These are phyloP conservation scores for Gonocerus acuteangulatus DNA, from an alignment of 2,888 invertebrate genomes.

Conservation along the genomic window DNA sequence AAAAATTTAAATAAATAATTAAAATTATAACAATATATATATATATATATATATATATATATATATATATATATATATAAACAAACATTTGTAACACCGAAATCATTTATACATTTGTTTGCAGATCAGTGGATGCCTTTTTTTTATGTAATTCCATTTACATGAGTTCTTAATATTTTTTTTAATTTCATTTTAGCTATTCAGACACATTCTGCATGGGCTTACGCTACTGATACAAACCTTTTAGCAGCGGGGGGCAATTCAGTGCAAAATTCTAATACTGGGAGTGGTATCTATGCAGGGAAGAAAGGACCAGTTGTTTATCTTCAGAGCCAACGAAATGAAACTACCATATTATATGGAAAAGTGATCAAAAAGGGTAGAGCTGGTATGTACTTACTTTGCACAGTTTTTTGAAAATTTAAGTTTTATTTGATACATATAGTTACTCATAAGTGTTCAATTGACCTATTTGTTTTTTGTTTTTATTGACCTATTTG, in stretches of 20 bases:
- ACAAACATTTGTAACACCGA: too few species aligned
- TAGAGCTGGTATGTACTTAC: neutral
- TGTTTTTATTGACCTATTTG: neutral
- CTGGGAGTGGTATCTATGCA: conserved; percentile 50
- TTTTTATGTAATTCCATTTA: too few species aligned
- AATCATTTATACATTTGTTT: too few species aligned
- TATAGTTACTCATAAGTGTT: neutral
- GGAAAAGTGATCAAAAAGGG: conserved; percentile 11
- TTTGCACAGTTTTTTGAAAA: too few species aligned
- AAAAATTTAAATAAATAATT: too few species aligned
- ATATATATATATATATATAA: too few species aligned
- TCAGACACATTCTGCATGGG: conserved; percentile 47
- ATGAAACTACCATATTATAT: neutral
- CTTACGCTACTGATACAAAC: conserved; percentile 46
- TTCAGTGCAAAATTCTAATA: conserved; percentile 41
- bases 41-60: too few species aligned
- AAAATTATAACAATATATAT: too few species aligned
- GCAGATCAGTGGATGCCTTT: too few species aligned
- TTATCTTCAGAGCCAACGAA: conserved; percentile 10
- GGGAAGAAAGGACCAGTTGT: conserved; percentile 40
- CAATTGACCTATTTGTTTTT: neutral
- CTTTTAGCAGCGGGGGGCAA: conserved; percentile 48
- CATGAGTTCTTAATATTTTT: too few species aligned
- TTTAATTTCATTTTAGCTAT: conserved; percentile 40
- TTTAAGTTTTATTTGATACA: too few species aligned